These are phyloP conservation scores for Pollimyrus isidori DNA, from an alignment of 2,113 vertebrate species.

Conservation along the genomic window DNA sequence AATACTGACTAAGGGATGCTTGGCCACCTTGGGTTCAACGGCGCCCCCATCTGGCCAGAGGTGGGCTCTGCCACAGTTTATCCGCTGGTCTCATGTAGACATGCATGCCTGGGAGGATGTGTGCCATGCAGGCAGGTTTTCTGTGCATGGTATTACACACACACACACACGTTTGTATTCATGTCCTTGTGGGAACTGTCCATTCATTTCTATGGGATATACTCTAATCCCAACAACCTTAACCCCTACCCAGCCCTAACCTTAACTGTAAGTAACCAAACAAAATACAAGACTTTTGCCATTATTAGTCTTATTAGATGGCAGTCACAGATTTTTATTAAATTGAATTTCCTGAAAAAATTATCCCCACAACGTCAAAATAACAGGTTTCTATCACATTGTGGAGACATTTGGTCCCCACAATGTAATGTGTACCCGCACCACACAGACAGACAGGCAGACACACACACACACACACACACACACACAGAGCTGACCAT, in stretches of 20 bases:
- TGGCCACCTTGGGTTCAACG: neutral
- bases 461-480: no score
- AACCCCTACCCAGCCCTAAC: neutral
- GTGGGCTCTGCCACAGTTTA: neutral
- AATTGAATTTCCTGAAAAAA: neutral
- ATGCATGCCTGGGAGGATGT: neutral
- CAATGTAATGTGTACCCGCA: neutral
- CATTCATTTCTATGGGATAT: no score
- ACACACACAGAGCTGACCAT: neutral
- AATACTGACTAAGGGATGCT: neutral
- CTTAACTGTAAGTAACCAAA: neutral
- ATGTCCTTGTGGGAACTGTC: no score
- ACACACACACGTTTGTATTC: neutral
- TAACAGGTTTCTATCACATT: neutral
- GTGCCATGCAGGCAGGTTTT: neutral
- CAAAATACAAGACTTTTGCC: neutral
- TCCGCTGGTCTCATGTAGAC: neutral
- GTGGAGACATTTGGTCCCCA: neutral
- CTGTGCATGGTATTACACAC: neutral
- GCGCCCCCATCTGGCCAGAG: neutral
- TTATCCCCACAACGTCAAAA: neutral
- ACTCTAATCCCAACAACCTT: neutral
- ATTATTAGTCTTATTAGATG: neutral
- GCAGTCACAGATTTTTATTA: no score
- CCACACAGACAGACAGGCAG: neutral